Evolutionary conservation across 2,797 vertebrate species (phyloP).

Genomic region (Darevskia mixta): DNA sequence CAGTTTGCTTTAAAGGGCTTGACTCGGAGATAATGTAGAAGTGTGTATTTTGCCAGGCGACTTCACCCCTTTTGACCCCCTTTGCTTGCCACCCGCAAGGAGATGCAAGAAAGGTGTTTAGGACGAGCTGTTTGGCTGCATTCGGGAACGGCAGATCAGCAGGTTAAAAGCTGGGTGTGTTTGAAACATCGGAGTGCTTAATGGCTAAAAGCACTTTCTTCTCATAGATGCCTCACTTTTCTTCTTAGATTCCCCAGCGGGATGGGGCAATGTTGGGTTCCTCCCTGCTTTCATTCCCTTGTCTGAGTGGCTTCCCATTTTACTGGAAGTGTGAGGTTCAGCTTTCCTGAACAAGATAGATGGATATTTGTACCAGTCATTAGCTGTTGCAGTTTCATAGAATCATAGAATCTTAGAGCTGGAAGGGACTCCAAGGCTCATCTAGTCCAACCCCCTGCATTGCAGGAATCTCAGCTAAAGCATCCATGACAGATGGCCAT

Average conservation of each 20-base stretch:
- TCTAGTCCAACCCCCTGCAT: no score
- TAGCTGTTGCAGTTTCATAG: no score
- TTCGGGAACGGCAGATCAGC: background rate
- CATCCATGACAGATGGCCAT: no score
- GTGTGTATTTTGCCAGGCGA: accelerated
- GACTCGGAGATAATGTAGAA: background rate
- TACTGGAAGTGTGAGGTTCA: background rate
- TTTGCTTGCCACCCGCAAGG: background rate
- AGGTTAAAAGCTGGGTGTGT: constrained; percentile 28
- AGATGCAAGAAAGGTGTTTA: background rate
- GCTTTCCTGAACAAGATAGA: background rate
- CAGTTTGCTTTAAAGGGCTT: constrained; percentile 15
- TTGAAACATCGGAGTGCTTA: background rate
- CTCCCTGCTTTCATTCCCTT: background rate
- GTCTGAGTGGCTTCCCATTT: background rate
- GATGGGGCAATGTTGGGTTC: background rate
- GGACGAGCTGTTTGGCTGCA: background rate
- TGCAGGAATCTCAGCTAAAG: no score
- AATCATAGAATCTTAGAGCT: no score
- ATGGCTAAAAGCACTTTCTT: background rate
- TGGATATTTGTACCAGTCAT: no score
- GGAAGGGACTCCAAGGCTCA: no score
- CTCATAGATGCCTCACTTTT: background rate
- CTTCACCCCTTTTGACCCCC: background rate
- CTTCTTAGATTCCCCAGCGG: background rate